Conservation (phyloP, 2,888 invertebrate genomes). For the Trissolcus japonicus region DNA sequence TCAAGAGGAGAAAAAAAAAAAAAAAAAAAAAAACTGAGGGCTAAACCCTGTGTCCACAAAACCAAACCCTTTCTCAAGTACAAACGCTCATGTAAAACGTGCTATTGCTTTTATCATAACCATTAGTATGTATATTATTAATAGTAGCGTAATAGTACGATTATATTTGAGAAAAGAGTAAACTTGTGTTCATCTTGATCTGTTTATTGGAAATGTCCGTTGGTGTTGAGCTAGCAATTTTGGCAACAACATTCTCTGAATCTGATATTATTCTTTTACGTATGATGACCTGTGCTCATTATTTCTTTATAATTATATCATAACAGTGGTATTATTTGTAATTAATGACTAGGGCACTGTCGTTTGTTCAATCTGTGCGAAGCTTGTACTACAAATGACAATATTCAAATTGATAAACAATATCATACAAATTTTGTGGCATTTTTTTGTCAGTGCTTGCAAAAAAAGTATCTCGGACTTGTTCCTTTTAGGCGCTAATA, state of each 20-base stretch:
- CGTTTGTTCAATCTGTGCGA: conserved; percentile 36
- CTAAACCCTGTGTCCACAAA: conserved; percentile 26
- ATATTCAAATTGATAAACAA: neutral
- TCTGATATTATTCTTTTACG: conserved; percentile 24
- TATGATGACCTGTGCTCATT: conserved; percentile 30
- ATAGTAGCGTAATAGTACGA: conserved; percentile 66
- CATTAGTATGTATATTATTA: conserved; percentile 58
- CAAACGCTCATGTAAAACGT: conserved; percentile 46
- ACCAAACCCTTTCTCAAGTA: conserved; percentile 22
- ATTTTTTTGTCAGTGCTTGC: conserved; percentile 28
- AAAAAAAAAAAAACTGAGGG: no score
- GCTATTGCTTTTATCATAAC: conserved; percentile 52
- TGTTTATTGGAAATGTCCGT: conserved; percentile 35
- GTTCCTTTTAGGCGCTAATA: conserved; percentile 59
- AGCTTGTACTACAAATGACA: conserved; percentile 4
- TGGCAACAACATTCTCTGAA: conserved; percentile 70
- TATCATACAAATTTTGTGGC: neutral
- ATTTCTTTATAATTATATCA: conserved; percentile 8
- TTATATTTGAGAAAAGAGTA: conserved; percentile 67
- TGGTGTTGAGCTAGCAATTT: conserved; percentile 68
- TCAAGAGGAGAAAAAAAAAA: conserved; percentile 4
- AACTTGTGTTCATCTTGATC: conserved; percentile 42
- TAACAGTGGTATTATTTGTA: conserved; percentile 29
- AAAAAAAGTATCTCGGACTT: conserved; percentile 39
- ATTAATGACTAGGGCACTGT: conserved; percentile 72